phyloP scores from a whole-genome alignment of 2,888 invertebrate genomes.

The Lepidocyrtoides sp. region DNA sequence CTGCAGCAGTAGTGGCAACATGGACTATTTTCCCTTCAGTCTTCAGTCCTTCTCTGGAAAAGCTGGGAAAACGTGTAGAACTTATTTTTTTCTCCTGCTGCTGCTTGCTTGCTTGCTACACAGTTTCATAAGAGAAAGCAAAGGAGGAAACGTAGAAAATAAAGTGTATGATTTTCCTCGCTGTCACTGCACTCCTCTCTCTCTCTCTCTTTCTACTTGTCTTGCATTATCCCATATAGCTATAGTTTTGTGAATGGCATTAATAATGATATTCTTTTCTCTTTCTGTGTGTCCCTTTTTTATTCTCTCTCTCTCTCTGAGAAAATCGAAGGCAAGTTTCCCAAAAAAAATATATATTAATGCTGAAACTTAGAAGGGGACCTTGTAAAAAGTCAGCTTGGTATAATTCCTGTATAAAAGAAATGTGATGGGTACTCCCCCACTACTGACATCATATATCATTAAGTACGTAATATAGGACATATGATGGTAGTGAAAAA shows the following conservation, averaged over 20 bases:
- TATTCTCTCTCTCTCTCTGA: background rate
- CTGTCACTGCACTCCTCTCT: background rate
- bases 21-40: background rate
- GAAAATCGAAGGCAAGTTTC: slow-evolving; percentile 47
- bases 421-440: background rate
- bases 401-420: slow-evolving; percentile 9
- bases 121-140: no score
- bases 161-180: background rate
- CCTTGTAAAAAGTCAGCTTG: slow-evolving; percentile 41
- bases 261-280: background rate
- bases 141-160: no score
- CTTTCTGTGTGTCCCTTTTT: background rate
- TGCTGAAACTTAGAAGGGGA: background rate
- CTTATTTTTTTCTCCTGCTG: background rate
- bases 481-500: no score
- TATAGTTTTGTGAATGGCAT: slow-evolving; percentile 23
- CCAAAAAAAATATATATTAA: slow-evolving; percentile 36
- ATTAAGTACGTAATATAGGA: no score
- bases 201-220: background rate
- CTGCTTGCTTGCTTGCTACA: background rate
- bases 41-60: background rate
- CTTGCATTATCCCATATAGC: background rate
- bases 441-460: slow-evolving; percentile 40
- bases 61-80: background rate
- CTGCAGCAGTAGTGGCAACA: background rate